Evolutionary conservation across 2,888 invertebrate genomes (phyloP).

Genomic region (Cephalotes varians): DNA sequence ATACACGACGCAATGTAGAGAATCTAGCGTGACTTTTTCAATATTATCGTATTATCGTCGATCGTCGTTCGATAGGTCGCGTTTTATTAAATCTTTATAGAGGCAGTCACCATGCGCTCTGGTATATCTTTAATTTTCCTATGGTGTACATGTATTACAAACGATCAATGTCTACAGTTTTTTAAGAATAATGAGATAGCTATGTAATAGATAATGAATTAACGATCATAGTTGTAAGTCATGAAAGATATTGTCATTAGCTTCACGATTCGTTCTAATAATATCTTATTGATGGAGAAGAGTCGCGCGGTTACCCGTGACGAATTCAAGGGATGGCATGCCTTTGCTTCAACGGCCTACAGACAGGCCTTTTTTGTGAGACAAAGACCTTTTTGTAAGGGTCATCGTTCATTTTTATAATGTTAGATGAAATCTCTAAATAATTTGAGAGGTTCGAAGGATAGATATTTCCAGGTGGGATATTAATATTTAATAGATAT

Average conservation of each 20-base stretch:
- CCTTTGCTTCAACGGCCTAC: not conserved
- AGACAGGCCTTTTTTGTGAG: too few relatives aligned
- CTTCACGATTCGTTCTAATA: not conserved
- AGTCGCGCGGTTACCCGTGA: not conserved
- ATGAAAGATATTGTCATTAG: not conserved
- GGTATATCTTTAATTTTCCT: not conserved
- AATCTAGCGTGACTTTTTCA: constrained; percentile 54
- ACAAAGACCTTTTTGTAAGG: not conserved
- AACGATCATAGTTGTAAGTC: not conserved
- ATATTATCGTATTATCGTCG: constrained; percentile 58
- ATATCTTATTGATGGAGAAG: not conserved
- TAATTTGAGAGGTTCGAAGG: not conserved
- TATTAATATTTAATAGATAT: too few relatives aligned
- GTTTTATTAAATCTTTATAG: constrained; percentile 58
- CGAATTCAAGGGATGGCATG: not conserved
- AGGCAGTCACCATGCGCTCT: too few relatives aligned
- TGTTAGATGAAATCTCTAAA: not conserved
- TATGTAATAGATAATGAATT: not conserved
- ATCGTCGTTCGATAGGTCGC: not conserved
- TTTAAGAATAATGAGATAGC: not conserved
- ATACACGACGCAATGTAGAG: constrained; percentile 35
- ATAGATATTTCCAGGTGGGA: too few relatives aligned
- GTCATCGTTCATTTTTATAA: constrained; percentile 13
- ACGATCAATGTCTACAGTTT: not conserved
- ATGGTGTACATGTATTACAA: not conserved